These are phyloP conservation scores for Ctenochaetus hawaiiensis DNA, from an alignment of 2,797 vertebrate genomes.

Conservation along the genomic window DNA sequence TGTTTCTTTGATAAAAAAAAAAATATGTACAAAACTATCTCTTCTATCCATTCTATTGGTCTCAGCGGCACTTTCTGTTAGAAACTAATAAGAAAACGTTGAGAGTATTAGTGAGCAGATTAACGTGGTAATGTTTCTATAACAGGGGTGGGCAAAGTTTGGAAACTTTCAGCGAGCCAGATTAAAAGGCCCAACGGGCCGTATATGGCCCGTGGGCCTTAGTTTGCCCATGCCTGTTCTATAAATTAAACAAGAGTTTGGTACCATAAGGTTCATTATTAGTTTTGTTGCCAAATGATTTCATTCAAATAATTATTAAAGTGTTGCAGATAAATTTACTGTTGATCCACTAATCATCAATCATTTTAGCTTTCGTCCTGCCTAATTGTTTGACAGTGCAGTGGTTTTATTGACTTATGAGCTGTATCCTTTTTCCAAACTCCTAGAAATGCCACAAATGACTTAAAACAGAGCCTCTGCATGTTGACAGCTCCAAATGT, in stretches of 20 bases:
- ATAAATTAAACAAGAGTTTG: no score
- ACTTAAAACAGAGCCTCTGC: background rate
- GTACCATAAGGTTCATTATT: no score
- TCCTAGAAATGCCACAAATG: slow-evolving; percentile 2
- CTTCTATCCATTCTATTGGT: background rate
- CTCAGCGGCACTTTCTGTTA: no score
- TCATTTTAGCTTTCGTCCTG: background rate
- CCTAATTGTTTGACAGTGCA: no score
- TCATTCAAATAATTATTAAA: background rate
- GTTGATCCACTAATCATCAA: background rate
- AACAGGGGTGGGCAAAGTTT: no score
- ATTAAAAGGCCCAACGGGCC: no score
- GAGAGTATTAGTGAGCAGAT: no score
- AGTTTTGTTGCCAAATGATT: background rate
- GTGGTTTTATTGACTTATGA: background rate
- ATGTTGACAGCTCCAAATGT: slow-evolving; percentile 24
- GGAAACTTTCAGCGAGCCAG: no score
- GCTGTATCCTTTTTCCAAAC: slow-evolving; percentile 8
- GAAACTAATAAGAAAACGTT: no score
- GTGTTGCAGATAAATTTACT: background rate
- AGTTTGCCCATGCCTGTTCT: no score
- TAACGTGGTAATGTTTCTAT: no score
- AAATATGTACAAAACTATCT: background rate
- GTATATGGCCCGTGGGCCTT: no score
- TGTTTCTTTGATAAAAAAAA: background rate